These are phyloP conservation scores for Tetramorium simillimum DNA, from an alignment of 1,140 invertebrate species.

Conservation along the genomic window DNA sequence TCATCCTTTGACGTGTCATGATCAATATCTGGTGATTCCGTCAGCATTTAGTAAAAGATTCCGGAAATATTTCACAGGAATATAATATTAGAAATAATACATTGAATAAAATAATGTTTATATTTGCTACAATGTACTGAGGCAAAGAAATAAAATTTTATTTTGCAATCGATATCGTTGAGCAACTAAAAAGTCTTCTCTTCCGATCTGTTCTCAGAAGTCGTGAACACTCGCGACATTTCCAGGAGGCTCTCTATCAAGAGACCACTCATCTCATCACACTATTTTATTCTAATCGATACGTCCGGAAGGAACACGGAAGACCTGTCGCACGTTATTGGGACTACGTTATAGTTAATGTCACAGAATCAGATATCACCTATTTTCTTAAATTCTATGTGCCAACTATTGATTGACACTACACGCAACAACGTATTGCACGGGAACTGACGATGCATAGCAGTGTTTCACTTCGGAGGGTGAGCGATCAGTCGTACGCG, in stretches of 20 bases:
- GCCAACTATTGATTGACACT: neutral
- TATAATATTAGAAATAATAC: neutral
- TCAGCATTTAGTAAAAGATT: neutral
- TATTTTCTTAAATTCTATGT: neutral
- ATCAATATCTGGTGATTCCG: neutral
- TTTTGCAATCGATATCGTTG: conserved; percentile 2
- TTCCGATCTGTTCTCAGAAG: neutral
- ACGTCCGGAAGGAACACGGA: neutral
- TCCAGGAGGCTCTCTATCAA: neutral
- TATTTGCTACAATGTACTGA: neutral
- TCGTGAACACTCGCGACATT: neutral
- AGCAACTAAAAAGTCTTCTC: neutral
- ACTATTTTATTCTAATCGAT: neutral
- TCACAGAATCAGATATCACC: neutral
- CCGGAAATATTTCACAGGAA: neutral
- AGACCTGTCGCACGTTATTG: neutral
- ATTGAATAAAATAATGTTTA: neutral
- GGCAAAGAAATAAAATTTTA: neutral
- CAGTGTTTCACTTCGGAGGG: neutral
- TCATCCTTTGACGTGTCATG: neutral
- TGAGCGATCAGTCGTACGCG: neutral
- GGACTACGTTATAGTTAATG: conserved; percentile 5
- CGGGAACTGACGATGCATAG: neutral
- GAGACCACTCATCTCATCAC: neutral
- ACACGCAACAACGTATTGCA: neutral